Evolutionary conservation across 1,140 invertebrate species (phyloP).

Genomic region (Ceratitis capitata): DNA sequence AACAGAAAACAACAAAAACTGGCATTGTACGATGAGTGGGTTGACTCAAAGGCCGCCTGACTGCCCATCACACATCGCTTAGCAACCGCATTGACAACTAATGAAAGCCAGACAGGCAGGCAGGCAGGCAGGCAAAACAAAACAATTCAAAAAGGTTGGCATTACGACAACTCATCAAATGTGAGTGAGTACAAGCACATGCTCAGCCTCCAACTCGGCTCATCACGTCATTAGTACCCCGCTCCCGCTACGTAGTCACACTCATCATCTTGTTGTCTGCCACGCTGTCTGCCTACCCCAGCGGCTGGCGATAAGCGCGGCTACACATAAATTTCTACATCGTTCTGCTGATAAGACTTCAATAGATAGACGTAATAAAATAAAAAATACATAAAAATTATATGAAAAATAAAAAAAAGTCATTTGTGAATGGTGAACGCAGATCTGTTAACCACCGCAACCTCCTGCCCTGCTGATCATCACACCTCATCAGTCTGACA

Average conservation of each 20-base stretch:
- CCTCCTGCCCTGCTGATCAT: background rate
- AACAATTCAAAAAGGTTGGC: no score
- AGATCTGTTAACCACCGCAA: background rate
- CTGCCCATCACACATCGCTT: background rate
- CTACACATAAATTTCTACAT: background rate
- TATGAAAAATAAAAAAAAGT: background rate
- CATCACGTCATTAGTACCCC: no score
- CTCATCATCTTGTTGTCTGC: background rate
- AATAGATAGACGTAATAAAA: background rate
- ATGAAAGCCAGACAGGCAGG: no score
- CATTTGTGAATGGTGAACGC: background rate
- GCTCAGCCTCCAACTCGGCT: no score
- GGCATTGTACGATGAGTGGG: background rate
- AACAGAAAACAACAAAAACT: background rate
- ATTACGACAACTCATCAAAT: conserved; percentile 8
- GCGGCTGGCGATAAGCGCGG: background rate
- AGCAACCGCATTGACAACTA: background rate
- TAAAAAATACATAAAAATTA: background rate
- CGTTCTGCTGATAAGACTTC: background rate
- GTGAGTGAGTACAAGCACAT: no score
- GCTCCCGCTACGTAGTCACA: no score
- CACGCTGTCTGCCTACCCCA: background rate
- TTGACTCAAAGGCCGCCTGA: background rate
- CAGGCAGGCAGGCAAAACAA: background rate
- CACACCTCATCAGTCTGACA: background rate